These are phyloP conservation scores for Odontomachus brunneus DNA, from an alignment of 1,140 invertebrate species.

Conservation along the genomic window DNA sequence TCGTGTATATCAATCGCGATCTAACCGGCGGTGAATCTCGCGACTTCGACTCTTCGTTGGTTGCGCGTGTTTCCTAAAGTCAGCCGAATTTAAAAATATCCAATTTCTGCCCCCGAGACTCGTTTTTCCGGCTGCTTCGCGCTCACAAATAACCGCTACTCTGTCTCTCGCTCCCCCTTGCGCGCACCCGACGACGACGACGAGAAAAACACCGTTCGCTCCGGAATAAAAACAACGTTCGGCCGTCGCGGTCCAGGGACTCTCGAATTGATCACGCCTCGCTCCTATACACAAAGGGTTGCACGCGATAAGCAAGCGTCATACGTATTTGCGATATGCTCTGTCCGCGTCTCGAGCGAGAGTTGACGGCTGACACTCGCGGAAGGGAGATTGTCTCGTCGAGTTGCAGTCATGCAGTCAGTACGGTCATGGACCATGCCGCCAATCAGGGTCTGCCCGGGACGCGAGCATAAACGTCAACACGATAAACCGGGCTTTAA, in stretches of 20 bases:
- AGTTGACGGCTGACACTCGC: slow-evolving; percentile 71
- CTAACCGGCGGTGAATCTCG: not conserved
- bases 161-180: not conserved
- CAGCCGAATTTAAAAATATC: slow-evolving; percentile 64
- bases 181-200: not conserved
- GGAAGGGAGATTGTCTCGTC: slow-evolving; percentile 28
- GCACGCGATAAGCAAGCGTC: slow-evolving; percentile 51
- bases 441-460: slow-evolving; percentile 50
- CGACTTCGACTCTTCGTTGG: not conserved
- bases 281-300: slow-evolving; percentile 54
- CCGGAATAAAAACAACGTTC: not conserved
- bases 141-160: slow-evolving; percentile 17
- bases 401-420: slow-evolving; percentile 42
- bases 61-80: slow-evolving; percentile 12
- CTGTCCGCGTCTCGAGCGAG: slow-evolving; percentile 11
- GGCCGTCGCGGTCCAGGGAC: slow-evolving; percentile 33
- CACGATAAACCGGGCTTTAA: slow-evolving; percentile 67
- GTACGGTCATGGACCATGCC: slow-evolving; percentile 69
- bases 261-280: slow-evolving; percentile 14
- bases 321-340: slow-evolving; percentile 57
- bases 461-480: slow-evolving; percentile 68
- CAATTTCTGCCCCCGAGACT: not conserved
- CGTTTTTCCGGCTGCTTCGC: slow-evolving; percentile 48
- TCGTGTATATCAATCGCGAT: slow-evolving; percentile 9
- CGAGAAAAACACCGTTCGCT: not conserved